Evolutionary conservation across 2,113 vertebrate genomes (phyloP), one percentile per base, ranked within the genome.

Genomic region (Aspidoscelis tigris): DNA sequence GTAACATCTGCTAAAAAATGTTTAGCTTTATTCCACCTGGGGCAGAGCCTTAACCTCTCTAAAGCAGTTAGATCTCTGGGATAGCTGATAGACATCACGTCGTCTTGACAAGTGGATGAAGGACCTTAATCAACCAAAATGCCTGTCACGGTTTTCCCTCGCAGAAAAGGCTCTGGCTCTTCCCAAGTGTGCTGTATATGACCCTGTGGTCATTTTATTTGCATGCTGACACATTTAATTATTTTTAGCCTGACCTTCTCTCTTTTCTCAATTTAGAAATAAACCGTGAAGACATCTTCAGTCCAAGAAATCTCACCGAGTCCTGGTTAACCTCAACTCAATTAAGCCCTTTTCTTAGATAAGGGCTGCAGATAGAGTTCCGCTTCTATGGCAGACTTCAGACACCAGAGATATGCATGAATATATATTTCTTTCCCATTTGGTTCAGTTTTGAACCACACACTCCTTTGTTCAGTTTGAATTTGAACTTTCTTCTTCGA

Each of bases 181-280:
- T 18, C 81, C 24, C 73, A 78, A 79, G 78, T 84, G 72, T 89
- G 90, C 89, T 90, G 41, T 86, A 65, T 86, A 82, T 81, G 91
- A 87, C 86, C 91, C 88, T 88, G 91, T 81, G 80, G 86, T 0
- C 1, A 71, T 83, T 93, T 89, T 87, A 84, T 93, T 94, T 79
- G 71, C 76, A 73, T 65, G 44, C 43, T 84, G 76, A 79, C 83
- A 84, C 76, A 39, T 84, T 79, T 65, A 84, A 84, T 84, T 84
- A 84, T 79, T 84, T 84, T 84, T 84, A 84, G 69, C 89, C 87
- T 87, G 92, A 92, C 64, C 81, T 80, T 64, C 58, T 70, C 69
- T 39, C 88, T 87, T 84, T 91, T 92, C 87, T 71, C 86, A 89
- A 84, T 12, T 1, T 84, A 88, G 88, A 93, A 91, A 90, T 82